A percentile compares a stretch with the other conserved stretches of the same genome.
Conservation (phyloP, 2,888 invertebrate genomes). For the Chrysolina oricalcia region DNA sequence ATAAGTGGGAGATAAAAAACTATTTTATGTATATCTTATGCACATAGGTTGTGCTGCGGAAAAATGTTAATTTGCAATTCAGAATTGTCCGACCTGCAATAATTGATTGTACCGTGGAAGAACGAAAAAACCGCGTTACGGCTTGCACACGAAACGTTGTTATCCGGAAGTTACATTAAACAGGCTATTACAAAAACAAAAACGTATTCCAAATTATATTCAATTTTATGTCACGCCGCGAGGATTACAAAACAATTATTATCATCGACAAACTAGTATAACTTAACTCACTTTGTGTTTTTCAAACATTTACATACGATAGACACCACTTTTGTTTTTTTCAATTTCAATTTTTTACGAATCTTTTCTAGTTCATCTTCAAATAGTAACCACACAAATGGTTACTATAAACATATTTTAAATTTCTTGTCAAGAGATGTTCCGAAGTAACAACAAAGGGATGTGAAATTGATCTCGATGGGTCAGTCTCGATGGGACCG, state of each 20-base stretch:
- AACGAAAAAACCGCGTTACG: slow-evolving; percentile 9
- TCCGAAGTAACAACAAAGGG: too few relatives aligned
- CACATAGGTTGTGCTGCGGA: slow-evolving; percentile 25
- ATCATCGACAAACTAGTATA: neutral
- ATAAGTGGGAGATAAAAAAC: slow-evolving; percentile 27
- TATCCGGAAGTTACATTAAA: slow-evolving; percentile 8
- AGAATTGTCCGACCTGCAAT: slow-evolving; percentile 18
- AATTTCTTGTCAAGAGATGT: too few relatives aligned
- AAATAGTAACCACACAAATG: too few relatives aligned
- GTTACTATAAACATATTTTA: too few relatives aligned
- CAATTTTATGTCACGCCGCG: neutral
- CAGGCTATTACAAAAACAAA: neutral
- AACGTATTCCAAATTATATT: neutral
- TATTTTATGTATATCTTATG: slow-evolving; percentile 25
- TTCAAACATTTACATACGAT: too few relatives aligned
- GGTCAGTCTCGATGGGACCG: too few relatives aligned
- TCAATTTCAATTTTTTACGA: too few relatives aligned
- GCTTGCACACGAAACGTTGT: slow-evolving; percentile 7
- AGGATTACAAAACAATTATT: neutral
- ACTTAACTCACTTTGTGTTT: too few relatives aligned
- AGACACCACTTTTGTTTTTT: too few relatives aligned
- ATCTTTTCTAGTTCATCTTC: too few relatives aligned
- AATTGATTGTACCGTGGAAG: slow-evolving; percentile 18
- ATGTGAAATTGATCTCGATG: too few relatives aligned
- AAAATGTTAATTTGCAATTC: slow-evolving; percentile 22